Conservation (phyloP, 2,113 vertebrate species). For the Chaetura pelagica region DNA sequence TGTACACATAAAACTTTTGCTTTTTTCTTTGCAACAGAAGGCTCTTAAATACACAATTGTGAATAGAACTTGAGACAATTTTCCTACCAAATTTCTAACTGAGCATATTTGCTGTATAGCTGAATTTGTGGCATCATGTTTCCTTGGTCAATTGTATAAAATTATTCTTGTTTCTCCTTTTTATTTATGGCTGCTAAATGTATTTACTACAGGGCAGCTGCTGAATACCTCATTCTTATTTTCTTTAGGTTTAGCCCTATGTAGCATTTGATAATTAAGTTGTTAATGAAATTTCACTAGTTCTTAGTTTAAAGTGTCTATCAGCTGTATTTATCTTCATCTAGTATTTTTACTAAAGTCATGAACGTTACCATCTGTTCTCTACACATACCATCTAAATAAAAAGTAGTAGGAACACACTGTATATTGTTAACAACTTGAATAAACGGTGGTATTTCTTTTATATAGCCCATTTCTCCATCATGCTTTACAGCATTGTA, state of each 20-base stretch:
- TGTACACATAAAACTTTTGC: background rate
- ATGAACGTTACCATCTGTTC: background rate
- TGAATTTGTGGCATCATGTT: background rate
- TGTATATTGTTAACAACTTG: background rate
- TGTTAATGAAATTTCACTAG: conserved; percentile 18
- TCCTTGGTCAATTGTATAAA: background rate
- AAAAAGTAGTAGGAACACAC: conserved; percentile 9
- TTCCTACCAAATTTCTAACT: background rate
- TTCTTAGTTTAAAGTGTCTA: conserved; percentile 37
- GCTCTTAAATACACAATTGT: background rate
- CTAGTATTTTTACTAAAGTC: conserved; percentile 42
- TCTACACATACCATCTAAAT: background rate
- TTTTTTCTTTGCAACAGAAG: background rate
- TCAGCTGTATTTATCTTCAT: conserved; percentile 37
- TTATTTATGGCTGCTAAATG: background rate
- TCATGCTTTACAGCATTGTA: background rate
- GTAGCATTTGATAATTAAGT: conserved; percentile 18
- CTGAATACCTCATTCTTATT: background rate
- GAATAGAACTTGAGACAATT: background rate
- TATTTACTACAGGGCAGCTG: background rate
- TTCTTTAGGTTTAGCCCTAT: background rate
- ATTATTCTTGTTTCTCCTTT: background rate
- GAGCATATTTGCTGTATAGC: background rate
- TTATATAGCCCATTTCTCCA: background rate
- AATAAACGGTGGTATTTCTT: conserved; percentile 11